These are phyloP conservation scores for Montipora capitata DNA, from an alignment of 92 coral and sea anemone genomes.

Conservation along the genomic window DNA sequence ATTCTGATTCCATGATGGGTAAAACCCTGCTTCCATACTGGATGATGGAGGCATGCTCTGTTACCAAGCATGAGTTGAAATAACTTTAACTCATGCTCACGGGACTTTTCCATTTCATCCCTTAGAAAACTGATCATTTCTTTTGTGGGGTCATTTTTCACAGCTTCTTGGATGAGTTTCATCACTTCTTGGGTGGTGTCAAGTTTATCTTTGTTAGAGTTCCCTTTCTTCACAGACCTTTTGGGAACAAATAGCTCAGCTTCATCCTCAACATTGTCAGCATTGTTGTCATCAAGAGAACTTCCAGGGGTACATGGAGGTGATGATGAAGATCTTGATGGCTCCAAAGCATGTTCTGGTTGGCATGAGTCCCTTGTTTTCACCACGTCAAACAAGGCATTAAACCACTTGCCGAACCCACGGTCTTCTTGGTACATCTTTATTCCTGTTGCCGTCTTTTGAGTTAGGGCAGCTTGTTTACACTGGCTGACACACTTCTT, in stretches of 20 bases:
- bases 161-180: too few species aligned
- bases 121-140: too few species aligned
- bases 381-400: conserved; percentile 48
- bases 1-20: too few species aligned
- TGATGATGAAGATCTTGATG: conserved; percentile 33
- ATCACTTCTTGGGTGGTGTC: too few species aligned
- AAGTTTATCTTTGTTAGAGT: too few species aligned
- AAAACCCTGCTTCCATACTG: too few species aligned
- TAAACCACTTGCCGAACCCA: conserved; percentile 74
- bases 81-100: too few species aligned
- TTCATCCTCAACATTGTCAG: conserved; percentile 33
- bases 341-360: conserved; percentile 54
- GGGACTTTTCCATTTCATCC: too few species aligned
- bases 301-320: conserved; percentile 24
- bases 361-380: conserved; percentile 50
- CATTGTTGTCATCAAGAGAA: conserved; percentile 9
- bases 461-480: conserved; percentile 65
- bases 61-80: too few species aligned
- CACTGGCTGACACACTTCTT: conserved; percentile 61
- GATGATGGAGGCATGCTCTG: too few species aligned
- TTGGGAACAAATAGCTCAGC: conserved; percentile 33
- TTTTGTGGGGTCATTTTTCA: too few species aligned
- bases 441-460: conserved; percentile 68
- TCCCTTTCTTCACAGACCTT: conserved; percentile 29
- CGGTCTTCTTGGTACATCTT: conserved; percentile 53